phyloP scores from a whole-genome alignment of 2,888 invertebrate species.

The Tetramorium bicarinatum region DNA sequence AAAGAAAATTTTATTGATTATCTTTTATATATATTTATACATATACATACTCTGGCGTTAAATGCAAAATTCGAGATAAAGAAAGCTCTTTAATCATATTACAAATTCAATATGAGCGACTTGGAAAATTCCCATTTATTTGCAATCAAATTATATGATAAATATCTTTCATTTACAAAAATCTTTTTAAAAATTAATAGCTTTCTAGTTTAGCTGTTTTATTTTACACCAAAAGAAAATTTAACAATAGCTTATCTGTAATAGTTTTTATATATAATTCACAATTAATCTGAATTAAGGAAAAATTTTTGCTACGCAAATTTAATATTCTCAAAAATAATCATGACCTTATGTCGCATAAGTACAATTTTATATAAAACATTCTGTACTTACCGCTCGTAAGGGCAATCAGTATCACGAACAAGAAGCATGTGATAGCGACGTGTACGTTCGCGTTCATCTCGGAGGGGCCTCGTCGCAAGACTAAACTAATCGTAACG shows the following conservation, averaged over 20 bases:
- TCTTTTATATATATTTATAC: neutral
- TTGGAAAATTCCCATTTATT: neutral
- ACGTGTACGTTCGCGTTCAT: constrained; percentile 60
- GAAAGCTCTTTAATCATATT: neutral
- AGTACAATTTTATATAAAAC: neutral
- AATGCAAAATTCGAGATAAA: neutral
- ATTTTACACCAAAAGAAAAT: neutral
- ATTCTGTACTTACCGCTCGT: constrained; percentile 67
- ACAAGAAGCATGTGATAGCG: constrained; percentile 67
- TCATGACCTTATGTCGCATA: no score
- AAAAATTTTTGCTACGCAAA: neutral
- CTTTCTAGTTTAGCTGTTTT: neutral
- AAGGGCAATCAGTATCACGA: constrained; percentile 56
- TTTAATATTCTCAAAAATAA: neutral
- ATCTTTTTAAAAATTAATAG: neutral
- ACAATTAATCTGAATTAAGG: neutral
- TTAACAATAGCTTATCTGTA: neutral
- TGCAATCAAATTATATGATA: neutral
- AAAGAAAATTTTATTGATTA: neutral
- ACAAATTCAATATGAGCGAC: neutral
- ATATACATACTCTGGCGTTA: neutral
- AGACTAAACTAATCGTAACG: constrained; percentile 3
- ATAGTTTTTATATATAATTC: neutral
- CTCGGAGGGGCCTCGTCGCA: constrained; percentile 1
- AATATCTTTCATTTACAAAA: neutral